phyloP scores from a whole-genome alignment of 1,140 invertebrate genomes.

The Tyrophagus putrescentiae region DNA sequence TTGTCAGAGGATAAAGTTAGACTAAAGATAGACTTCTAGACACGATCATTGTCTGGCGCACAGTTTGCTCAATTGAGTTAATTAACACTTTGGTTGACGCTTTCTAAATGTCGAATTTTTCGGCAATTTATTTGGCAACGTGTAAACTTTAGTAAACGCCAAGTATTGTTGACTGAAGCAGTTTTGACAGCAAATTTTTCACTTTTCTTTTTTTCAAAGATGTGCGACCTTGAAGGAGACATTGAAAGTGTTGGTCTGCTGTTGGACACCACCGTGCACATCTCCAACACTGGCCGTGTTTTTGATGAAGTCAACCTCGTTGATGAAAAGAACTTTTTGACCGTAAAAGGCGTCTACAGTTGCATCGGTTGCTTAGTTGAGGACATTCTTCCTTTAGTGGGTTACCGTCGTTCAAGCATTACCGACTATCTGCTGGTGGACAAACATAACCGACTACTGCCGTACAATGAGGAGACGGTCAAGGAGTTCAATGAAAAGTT shows the following conservation, averaged over 20 bases:
- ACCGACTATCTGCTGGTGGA: background rate
- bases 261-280: background rate
- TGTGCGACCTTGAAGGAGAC: conserved; percentile 11
- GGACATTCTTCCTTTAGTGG: background rate
- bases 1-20: too few species aligned
- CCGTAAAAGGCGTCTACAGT: background rate
- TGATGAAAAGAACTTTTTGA: background rate
- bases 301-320: background rate
- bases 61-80: too few species aligned
- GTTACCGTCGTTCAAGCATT: background rate
- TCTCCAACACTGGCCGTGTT: background rate
- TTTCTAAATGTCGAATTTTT: too few species aligned
- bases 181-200: too few species aligned
- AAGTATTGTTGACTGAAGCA: too few species aligned
- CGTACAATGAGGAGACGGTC: background rate
- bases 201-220: too few species aligned
- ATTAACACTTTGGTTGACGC: too few species aligned
- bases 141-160: too few species aligned
- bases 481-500: background rate
- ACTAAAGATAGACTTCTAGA: too few species aligned
- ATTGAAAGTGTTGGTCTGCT: background rate
- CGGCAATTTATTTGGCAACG: too few species aligned
- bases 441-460: background rate
- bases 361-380: background rate
- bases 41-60: too few species aligned